These are phyloP conservation scores for Notiomystis cincta DNA, from an alignment of 2,113 vertebrate genomes.

Conservation along the genomic window DNA sequence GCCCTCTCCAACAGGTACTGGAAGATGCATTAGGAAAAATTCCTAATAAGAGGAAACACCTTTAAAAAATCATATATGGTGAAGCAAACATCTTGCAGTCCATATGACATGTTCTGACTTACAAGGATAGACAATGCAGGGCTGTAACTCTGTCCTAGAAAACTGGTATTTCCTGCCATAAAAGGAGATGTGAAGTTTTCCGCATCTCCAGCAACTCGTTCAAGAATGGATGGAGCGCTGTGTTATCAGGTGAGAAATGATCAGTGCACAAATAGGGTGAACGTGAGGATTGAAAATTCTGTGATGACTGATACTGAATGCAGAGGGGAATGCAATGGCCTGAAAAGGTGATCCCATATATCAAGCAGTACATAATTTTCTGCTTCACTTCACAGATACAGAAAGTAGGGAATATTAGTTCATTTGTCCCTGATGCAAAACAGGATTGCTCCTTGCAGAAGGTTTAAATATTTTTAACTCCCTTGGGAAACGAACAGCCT, in stretches of 20 bases:
- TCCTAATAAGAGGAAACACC: background rate
- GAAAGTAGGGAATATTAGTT: background rate
- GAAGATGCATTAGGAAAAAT: background rate
- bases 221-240: background rate
- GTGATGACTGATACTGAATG: background rate
- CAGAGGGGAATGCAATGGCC: background rate
- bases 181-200: background rate
- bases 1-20: background rate
- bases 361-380: background rate
- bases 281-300: background rate
- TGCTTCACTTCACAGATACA: background rate
- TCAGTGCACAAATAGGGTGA: background rate
- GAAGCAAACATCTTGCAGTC: background rate
- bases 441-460: background rate
- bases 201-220: background rate
- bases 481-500: background rate
- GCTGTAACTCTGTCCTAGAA: background rate
- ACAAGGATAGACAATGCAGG: background rate
- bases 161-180: background rate
- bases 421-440: background rate
- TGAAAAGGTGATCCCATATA: background rate
- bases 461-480: background rate
- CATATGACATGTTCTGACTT: background rate
- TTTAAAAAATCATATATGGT: rapidly evolving
- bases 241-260: background rate